Conservation (phyloP, 1,140 invertebrate genomes). For the Drosophila setifemur region DNA sequence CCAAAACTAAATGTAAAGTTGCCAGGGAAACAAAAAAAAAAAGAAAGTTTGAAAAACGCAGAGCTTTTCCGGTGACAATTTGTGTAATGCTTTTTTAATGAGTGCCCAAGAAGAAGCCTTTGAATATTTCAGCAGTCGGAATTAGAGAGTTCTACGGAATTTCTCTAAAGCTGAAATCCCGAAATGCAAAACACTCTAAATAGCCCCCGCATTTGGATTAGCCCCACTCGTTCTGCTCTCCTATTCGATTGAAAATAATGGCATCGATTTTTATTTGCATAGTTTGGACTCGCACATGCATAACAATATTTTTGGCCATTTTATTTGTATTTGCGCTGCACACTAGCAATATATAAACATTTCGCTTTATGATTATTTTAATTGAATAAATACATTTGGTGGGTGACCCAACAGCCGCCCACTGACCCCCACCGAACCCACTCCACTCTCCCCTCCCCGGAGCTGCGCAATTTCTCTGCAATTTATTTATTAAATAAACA, state of each 20-base stretch:
- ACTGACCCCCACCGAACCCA: background rate
- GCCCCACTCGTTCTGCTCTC: background rate
- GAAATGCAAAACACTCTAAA: background rate
- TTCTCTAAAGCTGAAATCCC: no score
- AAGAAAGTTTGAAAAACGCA: conserved; percentile 26
- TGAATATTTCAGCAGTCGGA: background rate
- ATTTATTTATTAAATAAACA: conserved; percentile 74
- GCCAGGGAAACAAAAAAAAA: conserved; percentile 5
- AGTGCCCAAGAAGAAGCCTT: conserved; percentile 3
- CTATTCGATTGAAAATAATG: conserved; percentile 31
- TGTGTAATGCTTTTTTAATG: conserved; percentile 55
- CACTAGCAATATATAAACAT: conserved; percentile 26
- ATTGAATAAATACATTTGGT: conserved; percentile 49
- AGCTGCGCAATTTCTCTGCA: conserved; percentile 46
- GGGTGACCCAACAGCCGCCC: conserved; percentile 11
- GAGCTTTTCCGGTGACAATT: background rate
- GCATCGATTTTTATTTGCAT: conserved; percentile 28
- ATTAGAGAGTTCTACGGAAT: background rate
- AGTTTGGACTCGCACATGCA: conserved; percentile 15
- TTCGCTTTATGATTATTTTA: conserved; percentile 62
- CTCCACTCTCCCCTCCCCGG: background rate
- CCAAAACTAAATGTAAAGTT: conserved; percentile 14
- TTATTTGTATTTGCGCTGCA: conserved; percentile 32
- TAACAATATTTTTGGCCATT: conserved; percentile 33
- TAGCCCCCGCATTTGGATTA: background rate